Evolutionary conservation across 2,888 invertebrate genomes (phyloP).

Genomic region (Dolichomitus sp.): DNA sequence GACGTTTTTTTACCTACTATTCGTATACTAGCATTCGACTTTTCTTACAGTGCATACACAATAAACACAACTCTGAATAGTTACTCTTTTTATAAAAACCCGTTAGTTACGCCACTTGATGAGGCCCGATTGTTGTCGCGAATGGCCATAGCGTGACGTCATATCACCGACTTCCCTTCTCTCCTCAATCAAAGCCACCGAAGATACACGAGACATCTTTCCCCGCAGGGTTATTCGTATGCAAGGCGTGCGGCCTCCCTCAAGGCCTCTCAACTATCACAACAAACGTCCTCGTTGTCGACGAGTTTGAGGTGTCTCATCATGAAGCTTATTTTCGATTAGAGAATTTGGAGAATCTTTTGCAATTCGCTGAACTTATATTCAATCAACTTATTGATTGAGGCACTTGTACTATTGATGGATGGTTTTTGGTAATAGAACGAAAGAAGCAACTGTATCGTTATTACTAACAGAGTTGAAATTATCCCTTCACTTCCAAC

Average conservation of each 20-base stretch:
- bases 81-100: background rate
- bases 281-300: conserved; percentile 43
- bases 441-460: background rate
- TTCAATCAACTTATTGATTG: background rate
- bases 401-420: background rate
- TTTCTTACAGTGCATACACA: background rate
- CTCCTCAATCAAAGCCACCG: conserved; percentile 11
- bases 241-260: conserved; percentile 24
- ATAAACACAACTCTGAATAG: too few species aligned
- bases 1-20: too few species aligned
- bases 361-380: background rate
- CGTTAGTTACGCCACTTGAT: conserved; percentile 22
- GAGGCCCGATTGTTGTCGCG: conserved; percentile 19
- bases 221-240: conserved; percentile 35
- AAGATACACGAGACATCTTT: conserved; percentile 35
- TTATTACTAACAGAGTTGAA: too few species aligned
- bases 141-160: conserved; percentile 7
- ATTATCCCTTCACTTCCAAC: too few species aligned
- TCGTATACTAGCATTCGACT: too few species aligned
- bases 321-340: background rate
- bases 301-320: background rate
- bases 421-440: background rate
- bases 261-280: conserved; percentile 52
- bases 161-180: conserved; percentile 5
- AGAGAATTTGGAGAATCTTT: background rate